A percentile compares a stretch with the other conserved stretches of the same genome.
Conservation (phyloP, 2,113 vertebrate species). For the Clarias macrocephalus region DNA sequence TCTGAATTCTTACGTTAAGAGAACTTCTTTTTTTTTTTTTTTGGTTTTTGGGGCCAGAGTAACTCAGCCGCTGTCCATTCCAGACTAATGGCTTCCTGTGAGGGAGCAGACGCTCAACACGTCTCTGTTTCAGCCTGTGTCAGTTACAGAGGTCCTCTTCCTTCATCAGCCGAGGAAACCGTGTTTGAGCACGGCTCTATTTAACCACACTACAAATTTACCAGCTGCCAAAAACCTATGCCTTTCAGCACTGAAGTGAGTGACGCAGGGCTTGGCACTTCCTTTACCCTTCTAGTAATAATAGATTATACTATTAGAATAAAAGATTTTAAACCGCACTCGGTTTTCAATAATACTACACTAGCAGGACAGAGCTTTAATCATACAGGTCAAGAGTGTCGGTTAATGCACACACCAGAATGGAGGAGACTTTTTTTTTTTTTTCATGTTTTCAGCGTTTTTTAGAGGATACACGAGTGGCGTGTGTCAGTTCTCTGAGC, state of each 20-base stretch:
- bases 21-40: neutral
- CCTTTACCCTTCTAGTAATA: neutral
- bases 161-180: slow-evolving; percentile 42
- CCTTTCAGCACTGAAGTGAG: neutral
- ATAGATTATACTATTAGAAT: neutral
- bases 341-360: neutral
- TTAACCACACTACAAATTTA: neutral
- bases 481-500: neutral
- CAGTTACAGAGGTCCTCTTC: slow-evolving; percentile 56
- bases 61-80: slow-evolving; percentile 17
- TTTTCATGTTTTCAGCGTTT: neutral
- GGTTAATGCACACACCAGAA: neutral
- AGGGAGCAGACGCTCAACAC: slow-evolving; percentile 22
- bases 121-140: slow-evolving; percentile 35
- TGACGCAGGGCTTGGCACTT: neutral
- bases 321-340: neutral
- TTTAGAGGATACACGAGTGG: too few species aligned
- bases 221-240: neutral
- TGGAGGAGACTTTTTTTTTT: neutral
- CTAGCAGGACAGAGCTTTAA: neutral
- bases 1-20: neutral
- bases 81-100: slow-evolving; percentile 48
- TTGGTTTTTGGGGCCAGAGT: neutral
- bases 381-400: neutral
- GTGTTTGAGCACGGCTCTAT: slow-evolving; percentile 37